Conservation (phyloP, 1,140 invertebrate genomes). For the Bombus superbus region DNA sequence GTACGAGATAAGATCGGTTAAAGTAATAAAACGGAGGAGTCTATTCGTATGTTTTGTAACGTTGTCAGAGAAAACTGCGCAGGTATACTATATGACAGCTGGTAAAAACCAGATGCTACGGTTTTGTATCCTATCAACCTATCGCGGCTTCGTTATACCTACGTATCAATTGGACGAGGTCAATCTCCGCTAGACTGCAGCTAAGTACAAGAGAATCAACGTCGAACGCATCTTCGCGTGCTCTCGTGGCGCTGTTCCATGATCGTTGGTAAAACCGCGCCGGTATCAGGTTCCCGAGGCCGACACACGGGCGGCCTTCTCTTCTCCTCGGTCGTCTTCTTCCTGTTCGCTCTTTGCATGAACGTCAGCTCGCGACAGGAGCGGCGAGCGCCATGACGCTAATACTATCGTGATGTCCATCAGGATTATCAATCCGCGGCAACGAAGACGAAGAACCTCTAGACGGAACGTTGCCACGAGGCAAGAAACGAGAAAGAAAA, state of each 20-base stretch:
- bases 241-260: neutral
- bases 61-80: no score
- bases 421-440: constrained; percentile 73
- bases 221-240: constrained; percentile 23
- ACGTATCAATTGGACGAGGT: neutral
- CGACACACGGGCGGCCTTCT: constrained; percentile 61
- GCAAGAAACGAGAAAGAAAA: constrained; percentile 31
- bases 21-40: no score
- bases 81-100: no score
- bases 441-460: constrained; percentile 57
- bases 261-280: constrained; percentile 57
- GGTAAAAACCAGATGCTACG: no score
- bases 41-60: no score
- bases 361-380: constrained; percentile 64
- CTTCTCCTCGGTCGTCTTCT: constrained; percentile 55
- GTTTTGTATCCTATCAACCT: no score
- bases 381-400: constrained; percentile 69
- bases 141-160: no score
- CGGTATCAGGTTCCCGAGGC: constrained; percentile 68
- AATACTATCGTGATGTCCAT: constrained; percentile 77
- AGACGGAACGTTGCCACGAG: constrained; percentile 5
- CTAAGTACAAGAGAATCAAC: constrained; percentile 15
- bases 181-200: neutral
- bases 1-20: no score
- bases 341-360: constrained; percentile 53